Evolutionary conservation across 2,797 vertebrate genomes (phyloP), one percentile per base, ranked within the genome.

Genomic region (Stomatorhinus walkeri): DNA sequence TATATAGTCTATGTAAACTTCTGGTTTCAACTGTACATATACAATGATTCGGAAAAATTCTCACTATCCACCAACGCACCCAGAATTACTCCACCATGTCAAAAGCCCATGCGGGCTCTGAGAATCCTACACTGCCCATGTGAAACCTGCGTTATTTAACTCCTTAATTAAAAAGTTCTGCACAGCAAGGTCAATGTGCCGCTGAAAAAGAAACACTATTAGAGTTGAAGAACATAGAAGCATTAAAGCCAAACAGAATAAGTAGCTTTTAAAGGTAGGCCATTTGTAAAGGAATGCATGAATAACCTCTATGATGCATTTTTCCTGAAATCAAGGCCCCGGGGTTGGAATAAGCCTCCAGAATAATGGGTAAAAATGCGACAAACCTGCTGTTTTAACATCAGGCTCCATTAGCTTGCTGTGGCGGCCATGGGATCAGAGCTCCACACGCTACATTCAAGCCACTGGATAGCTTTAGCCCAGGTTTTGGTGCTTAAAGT

Each of bases 51-150:
- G 19, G 22, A 83, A 54, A 84, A 83, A 48, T 10, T 83, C 8
- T 43, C 40, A 85, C 43, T 28, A 14, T 14, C 43, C 48, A 61
- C 61, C 84, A n/a, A 22, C 12, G 52, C 36, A 61, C 86, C 56
- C 40, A 64, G n/a, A 87, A 87, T 61, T 64, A 36, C 48, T 54
- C 79, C 76, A 64, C 22, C 88, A 51, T 84, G 81, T 64, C 52
- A 64, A 43, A 51, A 85, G 56, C 36, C 7, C 40, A 64, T 43
- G 8, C 88, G 14, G 32, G 22, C 14, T 12, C 43, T 36, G 54
- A 51, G 56, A 88, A 19, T 12, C 40, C 6, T 43, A 64, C 6
- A 3, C 43, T 46, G 4, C 81, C 12, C 76, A 8, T 49, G 24
- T 24, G 32, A 54, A 83, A 14, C 72, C 1, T 0, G 4, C 5